A percentile compares a stretch with the other conserved stretches of the same genome.
These are phyloP conservation scores for Tetragnatha versicolor DNA, from an alignment of 1,140 invertebrate genomes.

Conservation along the genomic window DNA sequence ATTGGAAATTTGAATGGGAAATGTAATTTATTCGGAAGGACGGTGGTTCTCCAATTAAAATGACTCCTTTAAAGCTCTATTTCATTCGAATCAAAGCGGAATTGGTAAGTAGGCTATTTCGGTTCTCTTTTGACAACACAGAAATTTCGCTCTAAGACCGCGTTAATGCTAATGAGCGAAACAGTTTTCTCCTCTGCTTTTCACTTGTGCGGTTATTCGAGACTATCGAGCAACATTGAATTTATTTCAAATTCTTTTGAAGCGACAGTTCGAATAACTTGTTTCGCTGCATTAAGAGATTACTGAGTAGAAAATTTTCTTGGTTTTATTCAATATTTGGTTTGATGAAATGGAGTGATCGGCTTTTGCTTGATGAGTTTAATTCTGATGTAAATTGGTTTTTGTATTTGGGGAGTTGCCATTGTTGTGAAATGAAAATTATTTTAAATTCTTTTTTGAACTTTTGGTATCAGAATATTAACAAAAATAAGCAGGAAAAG, in stretches of 20 bases:
- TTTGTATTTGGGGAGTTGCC: too few species aligned
- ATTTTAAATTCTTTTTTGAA: too few species aligned
- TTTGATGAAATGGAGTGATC: too few species aligned
- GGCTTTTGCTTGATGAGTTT: too few species aligned
- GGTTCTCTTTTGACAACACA: conserved; percentile 10
- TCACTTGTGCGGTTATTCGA: not conserved
- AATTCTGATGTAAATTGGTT: too few species aligned
- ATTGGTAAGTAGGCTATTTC: conserved; percentile 25
- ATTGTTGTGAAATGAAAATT: too few species aligned
- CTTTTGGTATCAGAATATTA: too few species aligned
- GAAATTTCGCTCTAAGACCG: conserved; percentile 15
- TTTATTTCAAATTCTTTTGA: conserved; percentile 20
- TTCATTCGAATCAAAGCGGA: conserved; percentile 30
- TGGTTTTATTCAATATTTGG: too few species aligned
- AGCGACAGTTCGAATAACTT: too few species aligned
- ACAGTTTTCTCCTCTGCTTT: not conserved
- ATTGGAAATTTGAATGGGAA: conserved; percentile 3
- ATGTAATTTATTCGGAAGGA: conserved; percentile 20
- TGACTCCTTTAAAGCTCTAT: not conserved
- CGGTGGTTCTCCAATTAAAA: conserved; percentile 30
- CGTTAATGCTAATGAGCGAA: conserved; percentile 23
- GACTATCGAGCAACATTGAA: not conserved
- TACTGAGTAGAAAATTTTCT: too few species aligned
- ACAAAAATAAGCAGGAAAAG: too few species aligned
- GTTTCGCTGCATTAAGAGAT: too few species aligned